A percentile compares a stretch with the other conserved stretches of the same genome.
phyloP scores from a whole-genome alignment of 2,797 vertebrate genomes.

The Cryptoprocta ferox region DNA sequence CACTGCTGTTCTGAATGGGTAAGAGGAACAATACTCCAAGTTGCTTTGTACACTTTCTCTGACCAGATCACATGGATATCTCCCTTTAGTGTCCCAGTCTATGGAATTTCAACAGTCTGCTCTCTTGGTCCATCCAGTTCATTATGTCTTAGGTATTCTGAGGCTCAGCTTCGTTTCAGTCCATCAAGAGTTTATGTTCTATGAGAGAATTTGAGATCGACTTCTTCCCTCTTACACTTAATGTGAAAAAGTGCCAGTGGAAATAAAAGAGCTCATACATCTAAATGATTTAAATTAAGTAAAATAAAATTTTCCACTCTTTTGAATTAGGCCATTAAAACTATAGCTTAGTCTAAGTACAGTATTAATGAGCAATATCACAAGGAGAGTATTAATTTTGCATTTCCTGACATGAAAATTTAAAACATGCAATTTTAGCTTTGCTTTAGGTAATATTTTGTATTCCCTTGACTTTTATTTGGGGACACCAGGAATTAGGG shows the following conservation, averaged over 20 bases:
- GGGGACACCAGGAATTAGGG: conserved; percentile 64
- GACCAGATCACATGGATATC: fast-evolving
- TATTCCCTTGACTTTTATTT: conserved; percentile 76
- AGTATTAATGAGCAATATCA: conserved; percentile 81
- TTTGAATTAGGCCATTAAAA: conserved; percentile 82
- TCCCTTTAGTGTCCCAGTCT: neutral
- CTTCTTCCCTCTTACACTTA: conserved; percentile 69
- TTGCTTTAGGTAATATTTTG: conserved; percentile 80
- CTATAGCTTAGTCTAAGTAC: conserved; percentile 74
- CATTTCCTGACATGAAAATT: conserved; percentile 82
- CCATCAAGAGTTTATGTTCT: conserved; percentile 77
- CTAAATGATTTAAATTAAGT: conserved; percentile 83
- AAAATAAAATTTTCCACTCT: conserved; percentile 82
- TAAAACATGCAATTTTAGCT: conserved; percentile 80
- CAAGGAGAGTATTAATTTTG: conserved; percentile 81
- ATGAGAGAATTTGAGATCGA: conserved; percentile 57
- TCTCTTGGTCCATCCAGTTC: neutral
- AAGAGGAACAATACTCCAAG: neutral
- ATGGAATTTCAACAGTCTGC: neutral
- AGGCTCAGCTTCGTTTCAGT: conserved; percentile 53
- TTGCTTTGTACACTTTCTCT: neutral
- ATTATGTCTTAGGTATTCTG: conserved; percentile 61
- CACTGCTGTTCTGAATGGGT: neutral
- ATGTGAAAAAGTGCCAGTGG: conserved; percentile 75
- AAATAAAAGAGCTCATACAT: conserved; percentile 81